A percentile compares a stretch with the other conserved stretches of the same genome.
phyloP scores from a whole-genome alignment of 2,797 vertebrate genomes.

The Trichosurus vulpecula region DNA sequence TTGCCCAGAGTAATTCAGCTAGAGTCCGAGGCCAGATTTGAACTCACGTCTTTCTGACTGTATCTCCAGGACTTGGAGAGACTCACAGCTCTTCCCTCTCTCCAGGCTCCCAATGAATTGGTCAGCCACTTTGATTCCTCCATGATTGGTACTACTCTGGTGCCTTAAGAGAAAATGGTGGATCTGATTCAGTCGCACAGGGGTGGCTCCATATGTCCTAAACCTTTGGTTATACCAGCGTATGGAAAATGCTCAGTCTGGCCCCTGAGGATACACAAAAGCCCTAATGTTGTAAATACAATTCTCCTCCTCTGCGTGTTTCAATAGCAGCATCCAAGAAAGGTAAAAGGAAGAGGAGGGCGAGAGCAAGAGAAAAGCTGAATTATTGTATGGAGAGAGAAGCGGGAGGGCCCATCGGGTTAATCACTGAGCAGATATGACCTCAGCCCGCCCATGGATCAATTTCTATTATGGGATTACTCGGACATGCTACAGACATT shows the following conservation, averaged over 20 bases:
- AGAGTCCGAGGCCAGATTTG: background rate
- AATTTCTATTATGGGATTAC: background rate
- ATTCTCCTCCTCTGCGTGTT: background rate
- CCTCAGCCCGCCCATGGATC: background rate
- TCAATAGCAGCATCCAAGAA: background rate
- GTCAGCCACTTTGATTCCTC: background rate
- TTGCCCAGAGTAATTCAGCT: background rate
- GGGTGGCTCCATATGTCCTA: background rate
- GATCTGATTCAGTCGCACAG: background rate
- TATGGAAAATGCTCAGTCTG: background rate
- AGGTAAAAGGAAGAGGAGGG: background rate
- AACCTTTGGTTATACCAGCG: background rate
- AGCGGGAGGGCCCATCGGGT: background rate
- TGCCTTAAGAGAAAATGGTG: background rate
- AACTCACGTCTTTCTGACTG: background rate
- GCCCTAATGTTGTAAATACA: background rate
- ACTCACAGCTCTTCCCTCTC: too few species aligned
- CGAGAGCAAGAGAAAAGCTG: background rate
- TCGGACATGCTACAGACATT: background rate
- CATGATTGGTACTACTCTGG: background rate
- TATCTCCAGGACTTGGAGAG: background rate
- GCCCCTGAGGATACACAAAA: background rate
- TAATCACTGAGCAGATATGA: background rate
- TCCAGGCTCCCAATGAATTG: background rate
- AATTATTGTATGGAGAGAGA: background rate